These are phyloP conservation scores for Gadopsis marmoratus DNA, from an alignment of 2,797 vertebrate species.

Conservation along the genomic window DNA sequence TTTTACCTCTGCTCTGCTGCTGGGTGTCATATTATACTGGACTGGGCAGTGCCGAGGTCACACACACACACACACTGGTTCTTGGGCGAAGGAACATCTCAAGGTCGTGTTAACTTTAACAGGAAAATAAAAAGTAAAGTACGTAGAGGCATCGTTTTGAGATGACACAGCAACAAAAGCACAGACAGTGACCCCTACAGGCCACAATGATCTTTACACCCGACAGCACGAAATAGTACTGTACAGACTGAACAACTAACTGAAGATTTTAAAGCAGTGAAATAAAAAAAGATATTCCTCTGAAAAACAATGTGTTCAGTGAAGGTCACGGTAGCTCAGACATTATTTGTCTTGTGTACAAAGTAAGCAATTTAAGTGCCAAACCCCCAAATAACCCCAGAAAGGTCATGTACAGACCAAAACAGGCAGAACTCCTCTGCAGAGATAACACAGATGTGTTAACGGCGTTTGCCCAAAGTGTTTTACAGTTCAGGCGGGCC, in stretches of 20 bases:
- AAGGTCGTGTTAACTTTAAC: constrained; percentile 40
- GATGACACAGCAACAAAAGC: background rate
- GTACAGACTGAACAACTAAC: background rate
- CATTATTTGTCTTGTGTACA: constrained; percentile 17
- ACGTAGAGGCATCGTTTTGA: background rate
- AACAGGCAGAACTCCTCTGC: background rate
- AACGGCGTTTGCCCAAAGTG: background rate
- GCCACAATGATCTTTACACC: background rate
- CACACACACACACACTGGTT: constrained; percentile 14
- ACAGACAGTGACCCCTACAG: background rate
- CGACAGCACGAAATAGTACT: background rate
- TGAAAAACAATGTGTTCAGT: background rate
- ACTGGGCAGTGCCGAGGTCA: constrained; percentile 15
- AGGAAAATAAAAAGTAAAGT: background rate
- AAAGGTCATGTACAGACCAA: constrained; percentile 38
- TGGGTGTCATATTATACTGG: constrained; percentile 50
- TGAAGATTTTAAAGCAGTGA: background rate
- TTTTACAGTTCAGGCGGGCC: background rate
- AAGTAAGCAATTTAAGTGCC: too few relatives aligned
- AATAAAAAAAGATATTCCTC: constrained; percentile 2
- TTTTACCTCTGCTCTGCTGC: constrained; percentile 50
- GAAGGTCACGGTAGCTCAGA: constrained; percentile 38
- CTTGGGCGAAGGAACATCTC: background rate
- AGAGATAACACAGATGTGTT: background rate
- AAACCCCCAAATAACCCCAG: too few relatives aligned